Percentiles rank a stretch among this genome's conserved stretches.
phyloP scores from a whole-genome alignment of 2,888 invertebrate species.

The Chloroclystis v-ata region DNA sequence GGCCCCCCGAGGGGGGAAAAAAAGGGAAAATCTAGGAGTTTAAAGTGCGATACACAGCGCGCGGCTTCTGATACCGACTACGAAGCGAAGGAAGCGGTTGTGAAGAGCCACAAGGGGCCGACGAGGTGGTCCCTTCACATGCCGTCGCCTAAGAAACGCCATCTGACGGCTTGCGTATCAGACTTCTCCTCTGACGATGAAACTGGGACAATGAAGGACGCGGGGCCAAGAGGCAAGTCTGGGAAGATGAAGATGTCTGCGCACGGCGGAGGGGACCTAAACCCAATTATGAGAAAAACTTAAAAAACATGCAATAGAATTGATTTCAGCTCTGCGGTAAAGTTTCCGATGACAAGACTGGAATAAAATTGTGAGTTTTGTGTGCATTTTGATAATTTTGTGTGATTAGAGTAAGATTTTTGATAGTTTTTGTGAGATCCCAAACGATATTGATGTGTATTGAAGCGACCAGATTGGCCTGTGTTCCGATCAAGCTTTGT shows the following conservation, averaged over 20 bases:
- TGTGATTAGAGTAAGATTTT: constrained; percentile 51
- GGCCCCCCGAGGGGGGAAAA: constrained; percentile 76
- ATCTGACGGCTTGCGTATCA: constrained; percentile 59
- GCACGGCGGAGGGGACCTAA: constrained; percentile 68
- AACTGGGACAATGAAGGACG: constrained; percentile 53
- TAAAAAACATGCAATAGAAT: constrained; percentile 32
- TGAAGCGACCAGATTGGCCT: constrained; percentile 46
- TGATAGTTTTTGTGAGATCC: constrained; percentile 58
- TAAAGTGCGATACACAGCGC: constrained; percentile 55
- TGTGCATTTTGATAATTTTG: constrained; percentile 39
- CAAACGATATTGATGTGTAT: constrained; percentile 45
- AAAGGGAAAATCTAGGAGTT: constrained; percentile 59
- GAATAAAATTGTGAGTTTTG: constrained; percentile 38
- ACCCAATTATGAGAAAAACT: constrained; percentile 64
- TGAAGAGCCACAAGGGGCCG: constrained; percentile 53
- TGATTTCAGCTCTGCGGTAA: background rate
- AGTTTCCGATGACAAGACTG: constrained; percentile 1
- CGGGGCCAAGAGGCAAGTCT: constrained; percentile 53
- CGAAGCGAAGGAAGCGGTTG: constrained; percentile 50
- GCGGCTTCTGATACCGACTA: constrained; percentile 70
- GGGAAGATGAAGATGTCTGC: constrained; percentile 62
- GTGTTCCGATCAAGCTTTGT: constrained; percentile 43
- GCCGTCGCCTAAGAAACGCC: constrained; percentile 63
- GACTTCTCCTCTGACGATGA: constrained; percentile 69
- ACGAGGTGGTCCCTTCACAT: constrained; percentile 62